These are phyloP conservation scores for Slavum lentiscoides DNA, from an alignment of 2,888 invertebrate species.

Conservation along the genomic window DNA sequence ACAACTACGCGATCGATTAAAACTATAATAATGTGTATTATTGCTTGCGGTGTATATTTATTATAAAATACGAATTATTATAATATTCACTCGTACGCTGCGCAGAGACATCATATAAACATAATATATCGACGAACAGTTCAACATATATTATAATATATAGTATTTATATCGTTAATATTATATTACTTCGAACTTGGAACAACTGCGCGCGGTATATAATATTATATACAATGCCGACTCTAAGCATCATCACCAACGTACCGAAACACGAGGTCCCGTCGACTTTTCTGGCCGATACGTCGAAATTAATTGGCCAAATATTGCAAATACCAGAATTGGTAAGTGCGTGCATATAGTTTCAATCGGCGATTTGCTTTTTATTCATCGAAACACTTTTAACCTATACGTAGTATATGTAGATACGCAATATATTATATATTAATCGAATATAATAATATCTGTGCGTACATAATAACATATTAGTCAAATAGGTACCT, in stretches of 20 bases:
- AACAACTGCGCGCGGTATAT: too few species aligned
- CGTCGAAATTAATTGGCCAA: constrained; percentile 35
- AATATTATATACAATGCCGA: constrained; percentile 22
- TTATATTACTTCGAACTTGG: not conserved
- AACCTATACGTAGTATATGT: too few species aligned
- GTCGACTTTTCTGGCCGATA: constrained; percentile 24
- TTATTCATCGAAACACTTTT: not conserved
- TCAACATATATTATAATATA: not conserved
- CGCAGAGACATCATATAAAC: not conserved
- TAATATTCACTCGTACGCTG: too few species aligned
- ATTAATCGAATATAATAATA: not conserved
- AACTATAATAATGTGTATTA: too few species aligned
- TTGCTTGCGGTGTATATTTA: too few species aligned
- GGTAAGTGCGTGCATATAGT: constrained; percentile 16
- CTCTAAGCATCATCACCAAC: constrained; percentile 35
- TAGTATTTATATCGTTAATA: not conserved
- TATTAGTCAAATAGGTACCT: too few species aligned
- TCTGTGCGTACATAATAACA: too few species aligned
- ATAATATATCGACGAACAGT: not conserved
- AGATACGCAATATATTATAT: not conserved
- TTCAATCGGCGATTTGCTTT: not conserved
- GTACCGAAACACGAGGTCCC: constrained; percentile 36
- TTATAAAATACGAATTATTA: not conserved
- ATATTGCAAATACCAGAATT: constrained; percentile 27
- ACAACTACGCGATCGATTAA: not conserved